These are phyloP conservation scores for Meta bourneti DNA, from an alignment of 2,888 invertebrate genomes.

Conservation along the genomic window DNA sequence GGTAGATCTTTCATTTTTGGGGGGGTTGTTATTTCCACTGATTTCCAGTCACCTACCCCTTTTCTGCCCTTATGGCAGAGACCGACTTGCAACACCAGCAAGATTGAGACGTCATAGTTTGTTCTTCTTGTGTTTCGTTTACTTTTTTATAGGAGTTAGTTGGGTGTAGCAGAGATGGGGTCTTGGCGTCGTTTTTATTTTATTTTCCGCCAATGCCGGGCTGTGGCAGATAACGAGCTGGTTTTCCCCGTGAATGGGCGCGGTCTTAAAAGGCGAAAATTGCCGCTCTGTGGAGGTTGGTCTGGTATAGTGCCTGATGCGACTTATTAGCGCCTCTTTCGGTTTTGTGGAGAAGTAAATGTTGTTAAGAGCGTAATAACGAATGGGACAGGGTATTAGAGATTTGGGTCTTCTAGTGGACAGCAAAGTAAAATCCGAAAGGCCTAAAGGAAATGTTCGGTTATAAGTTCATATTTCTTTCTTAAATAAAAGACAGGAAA, in stretches of 20 bases:
- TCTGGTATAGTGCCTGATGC: not conserved
- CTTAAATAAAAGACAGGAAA: too few species aligned
- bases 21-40: not conserved
- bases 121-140: not conserved
- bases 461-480: too few species aligned
- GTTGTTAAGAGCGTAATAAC: not conserved
- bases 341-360: not conserved
- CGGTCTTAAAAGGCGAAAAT: not conserved
- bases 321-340: not conserved
- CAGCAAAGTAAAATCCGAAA: too few species aligned
- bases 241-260: not conserved
- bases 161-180: not conserved
- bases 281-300: not conserved
- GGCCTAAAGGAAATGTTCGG: too few species aligned
- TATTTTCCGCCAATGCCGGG: not conserved
- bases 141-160: not conserved
- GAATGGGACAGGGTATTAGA: not conserved
- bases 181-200: not conserved
- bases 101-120: constrained; percentile 37
- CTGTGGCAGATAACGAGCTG: not conserved
- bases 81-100: constrained; percentile 19
- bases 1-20: constrained; percentile 7
- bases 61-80: constrained; percentile 24
- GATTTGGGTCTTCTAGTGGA: too few species aligned
- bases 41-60: constrained; percentile 3